Conservation (phyloP, 2,888 invertebrate genomes). For the Bibio marci region DNA sequence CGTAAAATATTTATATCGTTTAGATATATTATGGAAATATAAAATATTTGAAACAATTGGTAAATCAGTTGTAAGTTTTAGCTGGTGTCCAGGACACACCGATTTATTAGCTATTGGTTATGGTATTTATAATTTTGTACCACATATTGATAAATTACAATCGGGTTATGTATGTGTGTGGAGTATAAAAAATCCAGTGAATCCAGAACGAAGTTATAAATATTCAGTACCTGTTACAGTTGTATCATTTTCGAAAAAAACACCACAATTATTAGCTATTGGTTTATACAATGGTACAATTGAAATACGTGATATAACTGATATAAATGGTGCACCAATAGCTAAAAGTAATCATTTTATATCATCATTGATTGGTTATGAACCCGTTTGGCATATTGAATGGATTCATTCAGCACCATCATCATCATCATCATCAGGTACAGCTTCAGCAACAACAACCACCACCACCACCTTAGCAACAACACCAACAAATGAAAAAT, state of each 20-base stretch:
- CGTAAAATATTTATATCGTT: slow-evolving; percentile 45
- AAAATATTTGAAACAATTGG: slow-evolving; percentile 32
- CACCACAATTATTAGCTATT: slow-evolving; percentile 55
- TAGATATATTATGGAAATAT: slow-evolving; percentile 51
- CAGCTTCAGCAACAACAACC: too few relatives aligned
- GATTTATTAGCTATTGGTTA: slow-evolving; percentile 62
- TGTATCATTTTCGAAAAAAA: slow-evolving; percentile 47
- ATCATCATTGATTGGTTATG: slow-evolving; percentile 36
- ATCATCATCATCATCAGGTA: too few relatives aligned
- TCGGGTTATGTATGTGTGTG: slow-evolving; percentile 54
- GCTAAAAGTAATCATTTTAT: slow-evolving; percentile 37
- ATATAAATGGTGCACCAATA: slow-evolving; percentile 30
- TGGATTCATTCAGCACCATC: too few relatives aligned
- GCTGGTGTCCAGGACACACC: slow-evolving; percentile 48
- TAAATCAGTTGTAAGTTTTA: slow-evolving; percentile 41
- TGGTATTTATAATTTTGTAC: slow-evolving; percentile 42
- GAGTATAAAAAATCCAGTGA: slow-evolving; percentile 60
- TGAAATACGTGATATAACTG: slow-evolving; percentile 49
- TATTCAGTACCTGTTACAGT: slow-evolving; percentile 48
- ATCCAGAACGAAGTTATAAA: slow-evolving; percentile 50
- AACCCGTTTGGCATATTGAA: slow-evolving; percentile 46
- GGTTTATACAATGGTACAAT: slow-evolving; percentile 59
- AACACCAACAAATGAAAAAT: slow-evolving; percentile 25
- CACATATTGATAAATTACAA: slow-evolving; percentile 25
- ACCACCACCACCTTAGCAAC: slow-evolving; percentile 1